phyloP scores from a whole-genome alignment of 2,113 vertebrate genomes.

The Amazona vittata region DNA sequence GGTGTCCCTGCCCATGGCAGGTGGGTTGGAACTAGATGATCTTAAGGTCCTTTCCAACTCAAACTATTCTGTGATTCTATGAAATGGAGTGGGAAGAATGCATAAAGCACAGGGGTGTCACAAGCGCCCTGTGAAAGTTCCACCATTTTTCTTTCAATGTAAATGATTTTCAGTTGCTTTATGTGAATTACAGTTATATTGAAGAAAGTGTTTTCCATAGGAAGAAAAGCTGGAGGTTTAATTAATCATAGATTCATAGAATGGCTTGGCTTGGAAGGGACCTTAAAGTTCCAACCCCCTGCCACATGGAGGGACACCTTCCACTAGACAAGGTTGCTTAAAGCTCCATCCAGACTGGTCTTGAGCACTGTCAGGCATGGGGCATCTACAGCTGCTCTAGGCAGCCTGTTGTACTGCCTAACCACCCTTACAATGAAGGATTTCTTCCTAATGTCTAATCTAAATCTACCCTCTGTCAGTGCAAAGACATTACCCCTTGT shows the following conservation, averaged over 20 bases:
- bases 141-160: not conserved
- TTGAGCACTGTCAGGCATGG: not conserved
- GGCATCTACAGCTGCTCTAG: not conserved
- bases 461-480: not conserved
- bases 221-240: not conserved
- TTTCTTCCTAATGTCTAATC: not conserved
- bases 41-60: not conserved
- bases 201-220: not conserved
- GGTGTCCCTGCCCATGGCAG: not conserved
- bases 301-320: not conserved
- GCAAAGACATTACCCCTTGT: not conserved
- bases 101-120: not conserved
- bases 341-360: not conserved
- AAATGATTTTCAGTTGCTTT: not conserved
- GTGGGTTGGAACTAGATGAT: not conserved
- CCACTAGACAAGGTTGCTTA: not conserved
- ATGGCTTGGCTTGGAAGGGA: not conserved
- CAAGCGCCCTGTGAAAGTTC: not conserved
- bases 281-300: not conserved
- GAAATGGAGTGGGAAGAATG: not conserved
- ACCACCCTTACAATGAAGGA: not conserved
- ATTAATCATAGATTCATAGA: not conserved
- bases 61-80: not conserved
- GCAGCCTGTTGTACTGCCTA: not conserved
- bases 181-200: fast-evolving